Conservation (phyloP, 2,113 vertebrate genomes). For the Ailurus styani region DNA sequence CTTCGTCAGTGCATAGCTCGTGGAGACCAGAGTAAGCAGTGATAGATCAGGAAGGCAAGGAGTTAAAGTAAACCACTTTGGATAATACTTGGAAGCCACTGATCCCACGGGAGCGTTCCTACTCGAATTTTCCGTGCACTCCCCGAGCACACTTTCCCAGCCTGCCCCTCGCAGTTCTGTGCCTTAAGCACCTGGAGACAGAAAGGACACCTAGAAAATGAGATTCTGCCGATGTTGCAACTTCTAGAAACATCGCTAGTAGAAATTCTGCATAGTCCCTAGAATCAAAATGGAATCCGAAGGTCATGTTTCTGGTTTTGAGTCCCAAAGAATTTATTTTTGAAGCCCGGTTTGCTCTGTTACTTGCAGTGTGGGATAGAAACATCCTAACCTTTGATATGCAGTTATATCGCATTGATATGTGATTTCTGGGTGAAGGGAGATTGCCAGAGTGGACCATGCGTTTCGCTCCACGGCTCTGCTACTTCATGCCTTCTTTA, state of each 20-base stretch:
- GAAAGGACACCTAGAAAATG: neutral
- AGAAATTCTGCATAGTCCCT: neutral
- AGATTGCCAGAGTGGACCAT: neutral
- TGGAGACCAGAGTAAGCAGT: neutral
- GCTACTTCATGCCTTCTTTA: neutral
- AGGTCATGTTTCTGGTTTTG: neutral
- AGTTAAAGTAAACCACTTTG: neutral
- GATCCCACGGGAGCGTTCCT: neutral
- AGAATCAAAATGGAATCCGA: neutral
- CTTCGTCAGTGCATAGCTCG: neutral
- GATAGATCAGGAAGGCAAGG: neutral
- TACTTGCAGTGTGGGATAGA: neutral
- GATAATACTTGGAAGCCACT: neutral
- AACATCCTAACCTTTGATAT: neutral
- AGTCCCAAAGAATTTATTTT: neutral
- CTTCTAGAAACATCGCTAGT: neutral
- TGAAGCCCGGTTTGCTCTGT: neutral
- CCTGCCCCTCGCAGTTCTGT: fast-evolving
- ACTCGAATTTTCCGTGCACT: neutral
- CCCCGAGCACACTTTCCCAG: neutral
- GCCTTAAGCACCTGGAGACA: neutral
- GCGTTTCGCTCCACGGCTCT: neutral
- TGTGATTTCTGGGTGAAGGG: neutral
- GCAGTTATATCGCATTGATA: neutral
- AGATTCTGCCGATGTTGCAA: neutral